Evolutionary conservation across 1,140 invertebrate species (phyloP).

Genomic region (Drosophila auraria): DNA sequence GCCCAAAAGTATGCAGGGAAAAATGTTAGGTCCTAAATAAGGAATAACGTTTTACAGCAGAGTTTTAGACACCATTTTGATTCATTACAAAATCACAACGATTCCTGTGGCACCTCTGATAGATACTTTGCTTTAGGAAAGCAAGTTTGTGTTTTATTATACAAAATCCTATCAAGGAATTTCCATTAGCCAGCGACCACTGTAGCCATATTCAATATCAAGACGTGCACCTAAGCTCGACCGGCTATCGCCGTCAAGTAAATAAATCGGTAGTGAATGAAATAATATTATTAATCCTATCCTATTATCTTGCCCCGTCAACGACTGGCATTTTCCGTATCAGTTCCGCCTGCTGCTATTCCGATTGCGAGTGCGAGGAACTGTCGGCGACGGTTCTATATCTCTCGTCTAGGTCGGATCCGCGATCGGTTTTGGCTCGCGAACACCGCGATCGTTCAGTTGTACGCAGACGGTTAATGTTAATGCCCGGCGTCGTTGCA

Average conservation of each 20-base stretch:
- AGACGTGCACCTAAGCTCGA: constrained; percentile 3
- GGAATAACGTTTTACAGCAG: neutral
- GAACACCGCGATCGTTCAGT: constrained; percentile 60
- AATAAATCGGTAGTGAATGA: constrained; percentile 45
- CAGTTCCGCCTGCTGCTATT: constrained; percentile 40
- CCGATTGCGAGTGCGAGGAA: constrained; percentile 55
- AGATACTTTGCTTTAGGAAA: too few relatives aligned
- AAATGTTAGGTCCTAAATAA: neutral
- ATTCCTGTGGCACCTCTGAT: too few relatives aligned
- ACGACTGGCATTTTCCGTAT: constrained; percentile 48
- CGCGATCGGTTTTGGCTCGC: constrained; percentile 43
- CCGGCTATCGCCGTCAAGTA: constrained; percentile 11
- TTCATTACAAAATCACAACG: too few relatives aligned
- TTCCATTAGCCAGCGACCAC: constrained; percentile 1
- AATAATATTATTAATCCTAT: constrained; percentile 43
- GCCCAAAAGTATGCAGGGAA: neutral
- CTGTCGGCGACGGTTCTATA: constrained; percentile 27
- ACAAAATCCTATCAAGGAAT: neutral
- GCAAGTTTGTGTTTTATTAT: neutral
- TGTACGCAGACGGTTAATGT: constrained; percentile 70
- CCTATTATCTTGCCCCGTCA: constrained; percentile 27
- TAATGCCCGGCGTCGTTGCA: constrained; percentile 70
- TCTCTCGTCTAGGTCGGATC: constrained; percentile 54
- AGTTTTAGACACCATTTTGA: neutral
- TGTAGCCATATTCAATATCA: constrained; percentile 20